Percentiles rank a stretch among this genome's conserved stretches.
Conservation (phyloP, 1,140 invertebrate genomes). For the Thaumatotibia leucotreta region DNA sequence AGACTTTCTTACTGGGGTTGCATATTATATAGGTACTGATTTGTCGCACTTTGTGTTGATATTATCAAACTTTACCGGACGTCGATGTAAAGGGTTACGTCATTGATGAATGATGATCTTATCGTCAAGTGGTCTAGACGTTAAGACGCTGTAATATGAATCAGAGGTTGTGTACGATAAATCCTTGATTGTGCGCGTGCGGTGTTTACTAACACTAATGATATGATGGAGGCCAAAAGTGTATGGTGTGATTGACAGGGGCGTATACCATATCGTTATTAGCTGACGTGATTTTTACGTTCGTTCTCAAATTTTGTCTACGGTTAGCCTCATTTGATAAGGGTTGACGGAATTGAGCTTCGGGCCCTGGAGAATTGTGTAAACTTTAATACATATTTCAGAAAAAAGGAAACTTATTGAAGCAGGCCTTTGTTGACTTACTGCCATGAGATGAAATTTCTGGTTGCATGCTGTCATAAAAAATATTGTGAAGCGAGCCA, state of each 20-base stretch:
- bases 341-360: background rate
- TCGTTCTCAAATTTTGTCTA: no score
- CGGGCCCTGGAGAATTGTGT: no score
- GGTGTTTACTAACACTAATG: background rate
- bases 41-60: background rate
- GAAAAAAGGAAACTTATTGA: no score
- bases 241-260: background rate
- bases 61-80: no score
- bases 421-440: no score
- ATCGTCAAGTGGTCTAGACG: constrained; percentile 7
- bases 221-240: background rate
- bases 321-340: no score
- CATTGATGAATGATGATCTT: constrained; percentile 26
- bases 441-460: background rate
- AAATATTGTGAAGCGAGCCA: background rate
- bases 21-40: no score
- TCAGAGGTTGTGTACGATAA: background rate
- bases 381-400: no score
- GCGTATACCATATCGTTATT: background rate
- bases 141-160: background rate
- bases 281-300: background rate
- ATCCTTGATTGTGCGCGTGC: background rate
- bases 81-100: constrained; percentile 16
- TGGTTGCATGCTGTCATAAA: background rate
- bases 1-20: no score